Conservation (phyloP, 2,888 invertebrate species). For the Drosophila barbarae region DNA sequence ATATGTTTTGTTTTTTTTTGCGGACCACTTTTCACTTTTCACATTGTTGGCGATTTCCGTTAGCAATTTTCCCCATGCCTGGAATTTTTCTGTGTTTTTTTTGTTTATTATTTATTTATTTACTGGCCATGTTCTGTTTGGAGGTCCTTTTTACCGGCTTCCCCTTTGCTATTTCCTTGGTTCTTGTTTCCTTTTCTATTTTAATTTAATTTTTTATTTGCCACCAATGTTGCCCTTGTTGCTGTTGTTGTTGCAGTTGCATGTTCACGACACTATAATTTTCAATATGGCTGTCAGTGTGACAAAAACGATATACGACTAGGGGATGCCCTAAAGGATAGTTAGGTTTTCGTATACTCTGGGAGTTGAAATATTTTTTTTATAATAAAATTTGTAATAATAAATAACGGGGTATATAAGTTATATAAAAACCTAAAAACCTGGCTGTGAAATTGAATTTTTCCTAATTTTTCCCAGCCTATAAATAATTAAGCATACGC, state of each 20-base stretch:
- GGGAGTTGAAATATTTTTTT: not conserved
- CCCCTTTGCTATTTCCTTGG: not conserved
- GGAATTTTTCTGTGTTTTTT: constrained; percentile 20
- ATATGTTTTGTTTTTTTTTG: not conserved
- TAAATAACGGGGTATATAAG: accelerated
- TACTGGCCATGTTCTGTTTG: constrained; percentile 55
- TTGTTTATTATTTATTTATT: constrained; percentile 43
- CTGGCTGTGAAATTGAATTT: not conserved
- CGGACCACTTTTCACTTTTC: constrained; percentile 23
- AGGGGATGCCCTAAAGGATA: not conserved
- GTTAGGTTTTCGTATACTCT: too few species aligned
- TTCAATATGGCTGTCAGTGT: constrained; percentile 55
- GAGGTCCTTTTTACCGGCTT: constrained; percentile 5
- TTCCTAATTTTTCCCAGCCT: not conserved
- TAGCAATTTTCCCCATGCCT: constrained; percentile 49
- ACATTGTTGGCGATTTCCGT: constrained; percentile 63
- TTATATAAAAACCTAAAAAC: not conserved
- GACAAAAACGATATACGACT: not conserved
- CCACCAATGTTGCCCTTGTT: constrained; percentile 24
- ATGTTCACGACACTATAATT: constrained; percentile 69
- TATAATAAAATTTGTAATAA: not conserved
- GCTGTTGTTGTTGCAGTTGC: constrained; percentile 55
- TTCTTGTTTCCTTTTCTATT: constrained; percentile 51
- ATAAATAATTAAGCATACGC: constrained; percentile 11
- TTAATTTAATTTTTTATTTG: constrained; percentile 51